Evolutionary conservation across 2,888 invertebrate species (phyloP).

Genomic region (Falcaria lacertinaria): DNA sequence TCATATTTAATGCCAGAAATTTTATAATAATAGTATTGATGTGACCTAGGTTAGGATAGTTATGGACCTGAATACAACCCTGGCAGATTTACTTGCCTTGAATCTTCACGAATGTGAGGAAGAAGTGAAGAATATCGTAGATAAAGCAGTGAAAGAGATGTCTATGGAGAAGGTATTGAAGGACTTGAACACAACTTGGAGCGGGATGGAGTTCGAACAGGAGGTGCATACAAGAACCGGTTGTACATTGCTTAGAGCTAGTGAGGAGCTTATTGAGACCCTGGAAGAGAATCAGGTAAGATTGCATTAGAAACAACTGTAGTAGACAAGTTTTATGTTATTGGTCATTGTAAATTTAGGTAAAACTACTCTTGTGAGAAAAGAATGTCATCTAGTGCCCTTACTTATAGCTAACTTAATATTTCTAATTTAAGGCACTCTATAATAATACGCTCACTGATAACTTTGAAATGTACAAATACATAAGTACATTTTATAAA

Average conservation of each 20-base stretch:
- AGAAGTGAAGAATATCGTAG: conserved; percentile 97
- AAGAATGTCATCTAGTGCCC: too few species aligned
- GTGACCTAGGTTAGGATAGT: conserved; percentile 91
- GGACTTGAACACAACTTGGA: conserved; percentile 95
- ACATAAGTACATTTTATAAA: too few species aligned
- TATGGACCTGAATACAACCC: conserved; percentile 94
- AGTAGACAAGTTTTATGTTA: too few species aligned
- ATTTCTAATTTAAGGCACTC: too few species aligned
- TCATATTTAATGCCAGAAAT: conserved; percentile 4
- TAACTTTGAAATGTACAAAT: too few species aligned
- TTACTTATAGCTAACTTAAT: too few species aligned
- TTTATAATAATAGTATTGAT: conserved; percentile 1
- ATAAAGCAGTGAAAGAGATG: conserved; percentile 99
- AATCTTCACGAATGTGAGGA: conserved; percentile 98
- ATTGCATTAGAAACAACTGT: too few species aligned
- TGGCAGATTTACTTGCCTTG: conserved; percentile 93
- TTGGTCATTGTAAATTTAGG: too few species aligned
- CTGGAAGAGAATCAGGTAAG: conserved; percentile 97
- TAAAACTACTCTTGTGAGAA: too few species aligned
- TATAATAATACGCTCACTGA: too few species aligned
- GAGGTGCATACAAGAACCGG: conserved; percentile 93
- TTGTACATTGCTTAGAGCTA: conserved; percentile 91
- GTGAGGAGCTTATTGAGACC: conserved; percentile 97
- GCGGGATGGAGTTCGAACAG: conserved; percentile 94
- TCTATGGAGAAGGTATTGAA: conserved; percentile 97